These are phyloP conservation scores for Halocynthia roretzi DNA, from an alignment of 23 tunicate species.

Conservation along the genomic window DNA sequence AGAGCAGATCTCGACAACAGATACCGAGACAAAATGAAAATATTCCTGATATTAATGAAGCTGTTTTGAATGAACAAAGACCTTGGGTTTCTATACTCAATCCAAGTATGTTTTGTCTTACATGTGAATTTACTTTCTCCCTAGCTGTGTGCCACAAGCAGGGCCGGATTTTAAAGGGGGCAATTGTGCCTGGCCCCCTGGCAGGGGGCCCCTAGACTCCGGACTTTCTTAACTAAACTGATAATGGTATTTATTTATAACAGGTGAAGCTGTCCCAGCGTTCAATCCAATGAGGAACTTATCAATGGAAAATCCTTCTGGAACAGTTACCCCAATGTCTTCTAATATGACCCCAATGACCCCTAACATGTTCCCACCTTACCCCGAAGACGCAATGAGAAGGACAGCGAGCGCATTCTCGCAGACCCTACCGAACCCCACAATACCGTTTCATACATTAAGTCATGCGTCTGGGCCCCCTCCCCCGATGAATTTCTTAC, in stretches of 20 bases:
- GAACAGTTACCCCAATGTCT: too few species aligned
- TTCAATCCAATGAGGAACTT: neutral
- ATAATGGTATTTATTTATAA: too few species aligned
- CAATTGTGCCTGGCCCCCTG: too few species aligned
- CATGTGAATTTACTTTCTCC: too few species aligned
- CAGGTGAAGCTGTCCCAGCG: slow-evolving; percentile 27
- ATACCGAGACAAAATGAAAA: slow-evolving; percentile 2
- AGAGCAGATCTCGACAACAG: slow-evolving; percentile 12
- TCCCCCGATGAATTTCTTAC: slow-evolving; percentile 4
- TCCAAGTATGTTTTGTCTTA: slow-evolving; percentile 6
- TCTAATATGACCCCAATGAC: too few species aligned
- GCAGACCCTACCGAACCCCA: neutral
- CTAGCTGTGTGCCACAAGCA: too few species aligned
- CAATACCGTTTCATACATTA: slow-evolving; percentile 1
- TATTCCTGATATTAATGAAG: neutral
- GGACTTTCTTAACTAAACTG: too few species aligned
- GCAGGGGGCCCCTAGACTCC: too few species aligned
- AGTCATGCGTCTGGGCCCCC: slow-evolving; percentile 24
- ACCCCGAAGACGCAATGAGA: too few species aligned
- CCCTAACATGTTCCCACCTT: too few species aligned
- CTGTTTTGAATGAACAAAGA: slow-evolving; percentile 12
- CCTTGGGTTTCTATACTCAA: slow-evolving; percentile 18
- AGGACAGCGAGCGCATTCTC: neutral
- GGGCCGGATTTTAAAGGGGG: too few species aligned
- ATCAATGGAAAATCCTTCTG: too few species aligned